Evolutionary conservation across 2,888 invertebrate species (phyloP), one percentile per base, ranked within the genome.

Genomic region (Gymnocheta viridis): DNA sequence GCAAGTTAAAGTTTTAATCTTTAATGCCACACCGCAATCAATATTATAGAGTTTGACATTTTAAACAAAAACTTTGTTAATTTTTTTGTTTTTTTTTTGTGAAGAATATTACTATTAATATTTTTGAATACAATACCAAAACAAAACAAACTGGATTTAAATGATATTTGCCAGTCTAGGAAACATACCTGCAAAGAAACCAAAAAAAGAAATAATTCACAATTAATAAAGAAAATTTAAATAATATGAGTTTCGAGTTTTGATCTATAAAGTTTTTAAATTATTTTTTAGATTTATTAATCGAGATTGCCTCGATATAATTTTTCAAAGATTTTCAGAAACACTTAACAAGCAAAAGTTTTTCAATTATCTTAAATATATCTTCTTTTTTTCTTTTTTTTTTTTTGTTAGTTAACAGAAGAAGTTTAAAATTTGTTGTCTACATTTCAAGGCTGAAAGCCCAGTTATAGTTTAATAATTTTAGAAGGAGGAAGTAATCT

Each of bases 1-100:
- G n/a, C 41, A 12, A 27, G 0, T 29, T 38, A 38, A 69, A 35
- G 17, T 32, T 74, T 41, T 32, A n/a, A n/a, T 12, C 14, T 74
- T 79, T 67, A 82, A 82, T 82, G 82, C 79, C 79, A 83, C 17
- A 62, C 44, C 38, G n/a, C n/a, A n/a, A n/a, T n/a, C n/a, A 76
- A 64, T n/a, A 58, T 22, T 73, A n/a, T 35, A 4, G 35, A 51
- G 77, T 69, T 81, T 84, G 84, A 78, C 84, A 84, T 84, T 84
- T 84, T 58, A 78, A 69, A 58, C 12, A 72, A 70, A 64, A 73
- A 49, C 24, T 38, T 32, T 32, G 4, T 32, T 32, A 5, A 5
- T 32, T 19, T n/a, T 1, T 47, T 47, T 47, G 17, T 19, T 47
- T 60, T 27, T 27, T 24, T 47, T 62, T 70, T 76, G 38, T 32